Conservation (phyloP, 2,113 vertebrate genomes). For the Dipodomys ordii region DNA sequence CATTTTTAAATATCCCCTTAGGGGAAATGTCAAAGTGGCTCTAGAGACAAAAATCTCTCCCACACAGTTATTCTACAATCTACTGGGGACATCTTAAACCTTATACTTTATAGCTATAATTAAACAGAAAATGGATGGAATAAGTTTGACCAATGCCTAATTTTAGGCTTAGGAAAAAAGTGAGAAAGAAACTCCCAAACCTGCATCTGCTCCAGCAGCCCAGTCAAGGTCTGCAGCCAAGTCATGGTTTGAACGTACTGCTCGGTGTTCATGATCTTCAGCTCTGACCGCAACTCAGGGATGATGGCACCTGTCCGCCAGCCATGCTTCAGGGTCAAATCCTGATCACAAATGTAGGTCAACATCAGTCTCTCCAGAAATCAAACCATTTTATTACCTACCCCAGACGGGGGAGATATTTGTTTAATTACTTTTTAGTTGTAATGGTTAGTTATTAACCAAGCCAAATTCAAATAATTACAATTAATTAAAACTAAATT, state of each 20-base stretch:
- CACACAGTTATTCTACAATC: not conserved
- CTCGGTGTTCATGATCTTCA: conserved; percentile 98
- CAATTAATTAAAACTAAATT: conserved; percentile 41
- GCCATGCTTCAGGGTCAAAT: conserved; percentile 98
- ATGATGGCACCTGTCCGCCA: conserved; percentile 99
- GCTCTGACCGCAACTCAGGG: conserved; percentile 95
- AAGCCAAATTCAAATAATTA: not conserved
- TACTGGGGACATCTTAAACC: not conserved
- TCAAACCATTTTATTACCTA: not conserved
- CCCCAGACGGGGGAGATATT: conserved; percentile 29
- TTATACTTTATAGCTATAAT: not conserved
- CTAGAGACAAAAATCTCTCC: not conserved
- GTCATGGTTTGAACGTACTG: conserved; percentile 94
- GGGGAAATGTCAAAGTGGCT: not conserved
- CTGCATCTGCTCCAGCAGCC: conserved; percentile 97
- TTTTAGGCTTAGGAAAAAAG: not conserved
- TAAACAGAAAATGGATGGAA: not conserved
- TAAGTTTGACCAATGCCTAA: not conserved
- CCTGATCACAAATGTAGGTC: conserved; percentile 85
- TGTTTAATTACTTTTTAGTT: conserved; percentile 28
- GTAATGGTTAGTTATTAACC: conserved; percentile 58
- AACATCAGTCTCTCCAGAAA: conserved; percentile 16
- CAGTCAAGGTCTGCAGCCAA: conserved; percentile 96
- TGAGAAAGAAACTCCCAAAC: conserved; percentile 83
- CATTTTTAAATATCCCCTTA: not conserved